Conservation (phyloP, 2,797 vertebrate species). For the Otus scops region DNA sequence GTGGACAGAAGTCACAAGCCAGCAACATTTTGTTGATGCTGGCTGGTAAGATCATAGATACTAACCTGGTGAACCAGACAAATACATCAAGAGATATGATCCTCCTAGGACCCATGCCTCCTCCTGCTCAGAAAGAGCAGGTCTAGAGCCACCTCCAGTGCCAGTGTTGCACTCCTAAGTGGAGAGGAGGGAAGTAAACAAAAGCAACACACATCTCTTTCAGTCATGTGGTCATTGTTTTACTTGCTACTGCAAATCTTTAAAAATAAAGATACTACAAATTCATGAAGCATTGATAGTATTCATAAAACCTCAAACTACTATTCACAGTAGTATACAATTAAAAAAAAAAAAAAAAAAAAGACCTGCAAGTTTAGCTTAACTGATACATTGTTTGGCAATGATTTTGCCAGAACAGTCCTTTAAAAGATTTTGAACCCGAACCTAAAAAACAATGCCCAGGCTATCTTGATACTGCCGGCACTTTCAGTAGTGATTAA, state of each 20-base stretch:
- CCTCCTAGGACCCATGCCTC: background rate
- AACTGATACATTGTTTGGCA: background rate
- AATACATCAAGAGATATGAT: fast-evolving
- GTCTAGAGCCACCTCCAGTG: background rate
- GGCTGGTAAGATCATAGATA: background rate
- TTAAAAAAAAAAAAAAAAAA: background rate
- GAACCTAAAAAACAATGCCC: background rate
- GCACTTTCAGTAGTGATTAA: background rate
- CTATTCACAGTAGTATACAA: background rate
- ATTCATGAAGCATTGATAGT: background rate
- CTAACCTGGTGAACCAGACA: background rate
- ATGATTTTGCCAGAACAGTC: background rate
- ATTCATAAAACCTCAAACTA: background rate
- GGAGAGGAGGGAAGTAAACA: background rate
- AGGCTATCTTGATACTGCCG: background rate
- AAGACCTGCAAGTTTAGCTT: background rate
- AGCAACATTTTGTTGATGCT: background rate
- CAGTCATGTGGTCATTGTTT: background rate
- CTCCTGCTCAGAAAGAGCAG: background rate
- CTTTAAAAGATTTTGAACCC: background rate
- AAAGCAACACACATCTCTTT: background rate
- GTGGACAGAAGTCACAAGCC: background rate
- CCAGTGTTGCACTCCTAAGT: background rate
- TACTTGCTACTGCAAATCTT: background rate
- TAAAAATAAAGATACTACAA: background rate